Conservation (phyloP, 1,140 invertebrate species). For the Pseudomyrmex gracilis region DNA sequence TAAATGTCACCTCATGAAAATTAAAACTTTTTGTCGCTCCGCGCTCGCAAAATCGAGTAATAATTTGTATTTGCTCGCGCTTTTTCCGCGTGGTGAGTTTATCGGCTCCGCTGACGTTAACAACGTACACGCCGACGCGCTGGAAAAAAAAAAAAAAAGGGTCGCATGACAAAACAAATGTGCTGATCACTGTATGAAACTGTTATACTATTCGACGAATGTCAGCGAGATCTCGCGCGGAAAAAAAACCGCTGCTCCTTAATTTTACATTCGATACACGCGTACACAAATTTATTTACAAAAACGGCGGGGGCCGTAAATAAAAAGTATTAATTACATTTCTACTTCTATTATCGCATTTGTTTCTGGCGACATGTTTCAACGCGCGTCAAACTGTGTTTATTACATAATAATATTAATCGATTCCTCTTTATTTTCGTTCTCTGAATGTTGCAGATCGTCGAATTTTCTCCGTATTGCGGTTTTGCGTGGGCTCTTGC, state of each 20-base stretch:
- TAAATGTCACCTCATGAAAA: conserved; percentile 61
- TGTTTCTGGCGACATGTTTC: background rate
- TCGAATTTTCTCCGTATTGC: background rate
- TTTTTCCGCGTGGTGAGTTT: conserved; percentile 45
- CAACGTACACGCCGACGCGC: conserved; percentile 30
- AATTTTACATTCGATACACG: background rate
- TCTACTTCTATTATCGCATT: background rate
- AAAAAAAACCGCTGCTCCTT: background rate
- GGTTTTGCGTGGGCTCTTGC: conserved; percentile 8
- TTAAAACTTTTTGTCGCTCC: conserved; percentile 60
- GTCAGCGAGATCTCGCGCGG: background rate
- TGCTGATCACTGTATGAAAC: background rate
- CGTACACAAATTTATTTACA: background rate
- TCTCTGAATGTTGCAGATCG: background rate
- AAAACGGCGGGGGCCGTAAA: no score
- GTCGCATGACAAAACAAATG: conserved; percentile 34
- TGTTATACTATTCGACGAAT: background rate
- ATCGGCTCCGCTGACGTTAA: conserved; percentile 52
- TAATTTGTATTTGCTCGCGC: conserved; percentile 55
- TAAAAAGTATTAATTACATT: background rate
- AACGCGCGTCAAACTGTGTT: background rate
- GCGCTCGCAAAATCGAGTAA: conserved; percentile 53
- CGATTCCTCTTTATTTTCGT: background rate
- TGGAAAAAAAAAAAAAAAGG: background rate
- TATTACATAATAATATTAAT: background rate